A percentile compares a stretch with the other conserved stretches of the same genome.
Evolutionary conservation across 1,140 invertebrate genomes (phyloP).

Genomic region (Chymomyza costata): DNA sequence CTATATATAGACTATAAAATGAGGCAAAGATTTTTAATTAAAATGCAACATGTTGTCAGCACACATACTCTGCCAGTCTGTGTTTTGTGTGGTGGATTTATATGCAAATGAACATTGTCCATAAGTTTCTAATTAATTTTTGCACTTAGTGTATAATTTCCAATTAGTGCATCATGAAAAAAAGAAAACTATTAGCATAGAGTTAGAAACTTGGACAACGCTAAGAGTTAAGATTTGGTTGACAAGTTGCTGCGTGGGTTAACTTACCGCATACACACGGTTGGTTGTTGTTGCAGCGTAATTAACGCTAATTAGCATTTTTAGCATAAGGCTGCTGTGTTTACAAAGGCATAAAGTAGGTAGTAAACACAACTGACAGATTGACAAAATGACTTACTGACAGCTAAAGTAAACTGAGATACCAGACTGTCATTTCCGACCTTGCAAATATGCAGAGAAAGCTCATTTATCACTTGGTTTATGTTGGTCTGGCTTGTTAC

Average conservation of each 20-base stretch:
- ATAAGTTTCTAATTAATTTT: slow-evolving; percentile 58
- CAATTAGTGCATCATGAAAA: slow-evolving; percentile 37
- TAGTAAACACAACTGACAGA: too few species aligned
- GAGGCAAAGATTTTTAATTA: slow-evolving; percentile 58
- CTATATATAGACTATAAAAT: too few species aligned
- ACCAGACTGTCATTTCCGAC: too few species aligned
- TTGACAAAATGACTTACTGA: too few species aligned
- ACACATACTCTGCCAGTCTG: background rate
- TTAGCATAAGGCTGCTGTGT: too few species aligned
- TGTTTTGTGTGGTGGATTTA: background rate
- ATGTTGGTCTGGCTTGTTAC: too few species aligned
- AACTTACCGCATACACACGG: slow-evolving; percentile 5
- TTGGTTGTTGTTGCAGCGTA: slow-evolving; percentile 42
- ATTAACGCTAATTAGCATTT: slow-evolving; percentile 68
- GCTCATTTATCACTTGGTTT: too few species aligned
- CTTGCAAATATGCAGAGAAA: too few species aligned
- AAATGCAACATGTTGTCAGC: slow-evolving; percentile 52
- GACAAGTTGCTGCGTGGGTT: too few species aligned
- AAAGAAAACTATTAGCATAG: background rate
- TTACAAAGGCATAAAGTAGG: slow-evolving; percentile 42
- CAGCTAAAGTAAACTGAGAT: too few species aligned
- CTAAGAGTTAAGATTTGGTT: too few species aligned
- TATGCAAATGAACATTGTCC: slow-evolving; percentile 49
- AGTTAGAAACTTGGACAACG: background rate
- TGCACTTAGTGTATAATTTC: slow-evolving; percentile 64